Percentiles rank a stretch among this genome's conserved stretches.
Conservation (phyloP, 1,140 invertebrate species). For the Macrobrachium nipponense region DNA sequence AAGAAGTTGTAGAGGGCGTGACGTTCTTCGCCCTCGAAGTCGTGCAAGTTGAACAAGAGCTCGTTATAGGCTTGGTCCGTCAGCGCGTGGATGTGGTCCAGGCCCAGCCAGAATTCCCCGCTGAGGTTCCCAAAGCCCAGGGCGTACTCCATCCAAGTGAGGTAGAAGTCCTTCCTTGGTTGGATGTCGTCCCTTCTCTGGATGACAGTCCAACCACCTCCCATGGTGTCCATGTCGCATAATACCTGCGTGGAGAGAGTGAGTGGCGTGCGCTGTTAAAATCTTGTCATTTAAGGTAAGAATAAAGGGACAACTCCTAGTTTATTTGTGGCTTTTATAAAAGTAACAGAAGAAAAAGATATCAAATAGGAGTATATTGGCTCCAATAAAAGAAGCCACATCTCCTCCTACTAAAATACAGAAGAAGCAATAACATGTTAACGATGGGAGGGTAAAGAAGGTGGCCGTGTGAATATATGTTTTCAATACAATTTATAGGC, state of each 20-base stretch:
- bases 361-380: no score
- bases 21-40: slow-evolving; percentile 62
- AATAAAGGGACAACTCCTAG: no score
- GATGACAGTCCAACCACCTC: slow-evolving; percentile 67
- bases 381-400: no score
- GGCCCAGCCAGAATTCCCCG: slow-evolving; percentile 69
- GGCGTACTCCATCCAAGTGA: slow-evolving; percentile 71
- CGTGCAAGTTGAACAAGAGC: slow-evolving; percentile 64
- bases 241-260: slow-evolving; percentile 64
- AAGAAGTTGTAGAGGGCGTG: slow-evolving; percentile 64
- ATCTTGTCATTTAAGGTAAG: no score
- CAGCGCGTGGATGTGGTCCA: slow-evolving; percentile 63
- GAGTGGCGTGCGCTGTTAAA: background rate
- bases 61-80: slow-evolving; percentile 52
- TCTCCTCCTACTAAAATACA: no score
- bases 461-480: no score
- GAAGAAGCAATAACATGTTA: no score
- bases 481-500: no score
- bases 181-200: slow-evolving; percentile 64
- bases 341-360: no score
- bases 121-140: slow-evolving; percentile 70
- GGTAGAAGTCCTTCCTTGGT: slow-evolving; percentile 59
- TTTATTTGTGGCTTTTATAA: no score
- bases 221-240: slow-evolving; percentile 54
- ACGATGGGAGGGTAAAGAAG: no score